Evolutionary conservation across 2,797 vertebrate genomes (phyloP).

Genomic region (Urocyon cinereoargenteus): DNA sequence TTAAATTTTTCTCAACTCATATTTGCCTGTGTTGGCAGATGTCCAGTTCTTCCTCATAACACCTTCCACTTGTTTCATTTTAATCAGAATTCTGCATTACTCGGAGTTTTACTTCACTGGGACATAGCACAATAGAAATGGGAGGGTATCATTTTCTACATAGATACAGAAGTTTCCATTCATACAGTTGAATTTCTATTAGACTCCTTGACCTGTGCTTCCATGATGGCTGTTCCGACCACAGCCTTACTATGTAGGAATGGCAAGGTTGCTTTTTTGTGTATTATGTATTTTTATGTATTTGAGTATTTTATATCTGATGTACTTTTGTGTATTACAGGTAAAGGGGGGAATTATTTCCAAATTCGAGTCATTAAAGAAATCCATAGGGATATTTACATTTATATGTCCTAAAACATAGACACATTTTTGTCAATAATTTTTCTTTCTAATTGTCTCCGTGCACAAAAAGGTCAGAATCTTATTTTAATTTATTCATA

Average conservation of each 20-base stretch:
- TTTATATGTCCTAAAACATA: conserved; percentile 3
- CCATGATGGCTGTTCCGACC: rapidly evolving
- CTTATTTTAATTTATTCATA: conserved; percentile 57
- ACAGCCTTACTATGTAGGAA: not conserved
- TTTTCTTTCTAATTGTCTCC: conserved; percentile 32
- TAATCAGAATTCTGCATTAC: not conserved
- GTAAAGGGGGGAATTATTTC: not conserved
- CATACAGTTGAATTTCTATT: not conserved
- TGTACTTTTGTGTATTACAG: not conserved
- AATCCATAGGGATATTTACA: not conserved
- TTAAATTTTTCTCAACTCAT: conserved; percentile 9
- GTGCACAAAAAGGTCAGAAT: conserved; percentile 14
- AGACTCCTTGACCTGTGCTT: not conserved
- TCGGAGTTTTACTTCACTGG: conserved; percentile 41
- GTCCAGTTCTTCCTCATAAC: not conserved
- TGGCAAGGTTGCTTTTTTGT: not conserved
- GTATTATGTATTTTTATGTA: not conserved
- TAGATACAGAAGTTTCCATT: not conserved
- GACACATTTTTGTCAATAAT: not conserved
- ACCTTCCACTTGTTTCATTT: conserved; percentile 5
- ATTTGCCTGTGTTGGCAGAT: not conserved
- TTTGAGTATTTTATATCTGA: not conserved
- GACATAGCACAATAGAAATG: not conserved
- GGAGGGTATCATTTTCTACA: not conserved
- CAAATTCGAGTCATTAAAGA: conserved; percentile 40